Conservation (phyloP, 2,113 vertebrate genomes). For the sheep (Ovis aries) region ARS-UI_Ramb_v3.0 NC_056080.1:135890501-135891000, state of each 20-base stretch:
- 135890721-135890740: conserved; percentile 50
- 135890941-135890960: not conserved
- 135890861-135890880: conserved; percentile 46
- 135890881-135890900: conserved; percentile 41
- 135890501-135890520: not conserved
- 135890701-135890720: conserved; percentile 64
- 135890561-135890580: conserved; percentile 42
- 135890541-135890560: not conserved
- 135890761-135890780: conserved; percentile 63
- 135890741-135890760: conserved; percentile 53
- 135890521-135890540: not conserved
- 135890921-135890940: conserved; percentile 21
- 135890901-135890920: conserved; percentile 35
- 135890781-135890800: conserved; percentile 53
- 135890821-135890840: conserved; percentile 28
- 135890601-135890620: conserved; percentile 64
- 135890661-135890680: conserved; percentile 59
- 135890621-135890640: conserved; percentile 10
- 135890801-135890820: conserved; percentile 55
- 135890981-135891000: conserved; percentile 12
- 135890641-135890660: conserved; percentile 57
- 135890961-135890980: not conserved
- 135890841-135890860: conserved; percentile 40
- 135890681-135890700: conserved; percentile 63
- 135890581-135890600: not conserved